Evolutionary conservation across 2,888 invertebrate species (phyloP), one percentile per base, ranked within the genome.

Genomic region (Ctena decussata): DNA sequence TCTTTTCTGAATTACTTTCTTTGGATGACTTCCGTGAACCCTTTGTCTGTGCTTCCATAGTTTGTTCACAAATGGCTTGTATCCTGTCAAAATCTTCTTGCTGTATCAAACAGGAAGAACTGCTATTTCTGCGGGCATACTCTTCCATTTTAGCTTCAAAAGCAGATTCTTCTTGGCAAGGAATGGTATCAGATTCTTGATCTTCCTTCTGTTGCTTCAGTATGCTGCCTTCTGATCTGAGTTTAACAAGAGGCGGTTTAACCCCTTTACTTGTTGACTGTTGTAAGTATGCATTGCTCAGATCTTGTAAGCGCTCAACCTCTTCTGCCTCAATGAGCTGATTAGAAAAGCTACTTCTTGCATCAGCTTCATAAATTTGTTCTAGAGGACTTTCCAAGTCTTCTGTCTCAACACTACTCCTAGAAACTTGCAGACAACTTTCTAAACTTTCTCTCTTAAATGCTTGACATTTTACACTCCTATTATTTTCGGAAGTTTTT

Each of bases 361-460:
- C 72, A 41, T 72, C 39, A 24, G 46, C 72, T 72, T 72, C 72
- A 41, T 44, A 30, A 1, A 46, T 24, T 30, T 72, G 72, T 72
- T 72, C 72, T 11, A 72, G 46, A 27, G 72, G 72, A 18, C 6
- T 35, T 30, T 72, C 72, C 1, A 41, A 6, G 27, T 72, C 72
- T 65, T 24, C 65, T 35, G 8, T 3, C 21, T 65, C 65, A 32
- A 35, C 30, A 35, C 65, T 65, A 21, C 24, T 21, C 6, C 35
- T 35, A 18, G 35, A 1, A 35, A 35, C 35, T 21, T 65, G 65
- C 18, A 65, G 18, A 65, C 35, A 65, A 35, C 65, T 18, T 18
- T 65, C 65, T 32, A 21, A 32, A 11, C 18, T 30, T 74, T 46
- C 21, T 60, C 75, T 41, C 44, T 60, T 41, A 75, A 35, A 57